Conservation (phyloP, 2,888 invertebrate genomes). For the Ariolimax columbianus region DNA sequence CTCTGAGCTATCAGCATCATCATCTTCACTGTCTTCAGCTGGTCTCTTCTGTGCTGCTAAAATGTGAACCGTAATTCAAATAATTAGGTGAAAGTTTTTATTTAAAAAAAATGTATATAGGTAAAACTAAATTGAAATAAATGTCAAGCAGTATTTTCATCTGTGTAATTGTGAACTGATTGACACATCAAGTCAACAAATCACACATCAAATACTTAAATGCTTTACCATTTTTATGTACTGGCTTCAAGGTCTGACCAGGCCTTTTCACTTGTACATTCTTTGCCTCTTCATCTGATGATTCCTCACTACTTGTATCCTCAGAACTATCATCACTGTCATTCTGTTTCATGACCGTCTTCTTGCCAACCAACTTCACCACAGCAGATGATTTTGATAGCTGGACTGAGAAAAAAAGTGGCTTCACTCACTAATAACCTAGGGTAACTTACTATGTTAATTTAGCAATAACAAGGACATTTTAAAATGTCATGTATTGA, state of each 20-base stretch:
- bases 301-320: conserved; percentile 13
- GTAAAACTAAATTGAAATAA: neutral
- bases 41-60: neutral
- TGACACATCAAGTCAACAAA: neutral
- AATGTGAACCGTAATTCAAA: neutral
- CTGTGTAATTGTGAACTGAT: conserved; percentile 31
- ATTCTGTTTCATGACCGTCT: neutral
- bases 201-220: conserved; percentile 37
- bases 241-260: conserved; percentile 11
- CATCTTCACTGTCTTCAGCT: conserved; percentile 13
- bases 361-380: neutral
- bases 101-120: too few species aligned
- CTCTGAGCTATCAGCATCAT: conserved; percentile 25
- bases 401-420: conserved; percentile 1
- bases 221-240: conserved; percentile 22
- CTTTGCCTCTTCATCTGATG: conserved; percentile 1
- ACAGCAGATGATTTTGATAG: neutral
- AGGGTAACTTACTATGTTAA: too few species aligned
- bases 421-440: neutral
- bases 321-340: neutral
- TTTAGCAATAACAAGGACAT: too few species aligned
- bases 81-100: too few species aligned
- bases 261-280: neutral
- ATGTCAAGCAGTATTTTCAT: conserved; percentile 27
- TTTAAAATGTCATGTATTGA: too few species aligned